Evolutionary conservation across 92 coral and sea anemone species (phyloP).

Genomic region (Zoanthus solanderi): DNA sequence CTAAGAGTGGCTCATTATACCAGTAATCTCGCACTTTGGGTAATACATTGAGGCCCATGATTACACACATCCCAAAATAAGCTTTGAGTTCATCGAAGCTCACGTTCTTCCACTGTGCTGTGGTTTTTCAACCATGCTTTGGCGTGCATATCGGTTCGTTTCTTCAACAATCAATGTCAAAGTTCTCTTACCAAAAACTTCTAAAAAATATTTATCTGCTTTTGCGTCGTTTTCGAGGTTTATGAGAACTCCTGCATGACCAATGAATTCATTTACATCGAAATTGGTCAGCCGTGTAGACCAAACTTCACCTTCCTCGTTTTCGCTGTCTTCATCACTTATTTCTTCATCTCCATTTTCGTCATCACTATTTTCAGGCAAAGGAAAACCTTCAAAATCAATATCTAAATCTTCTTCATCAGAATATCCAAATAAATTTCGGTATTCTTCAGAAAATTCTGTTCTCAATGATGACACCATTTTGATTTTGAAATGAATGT

Average conservation of each 20-base stretch:
- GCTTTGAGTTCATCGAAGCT: slow-evolving; percentile 24
- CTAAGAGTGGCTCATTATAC: slow-evolving; percentile 21
- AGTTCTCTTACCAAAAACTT: no score
- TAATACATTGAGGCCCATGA: neutral
- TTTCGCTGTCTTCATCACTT: no score
- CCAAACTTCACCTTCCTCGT: no score
- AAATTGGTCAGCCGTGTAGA: no score
- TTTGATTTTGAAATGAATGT: neutral
- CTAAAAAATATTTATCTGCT: no score
- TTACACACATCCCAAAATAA: slow-evolving; percentile 13
- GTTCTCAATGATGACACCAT: slow-evolving; percentile 30
- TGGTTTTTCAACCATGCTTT: neutral
- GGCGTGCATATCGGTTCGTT: slow-evolving; percentile 20
- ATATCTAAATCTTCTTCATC: slow-evolving; percentile 49
- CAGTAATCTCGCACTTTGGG: neutral
- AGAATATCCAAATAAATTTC: slow-evolving; percentile 27
- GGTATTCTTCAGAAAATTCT: slow-evolving; percentile 19
- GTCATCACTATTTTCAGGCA: no score
- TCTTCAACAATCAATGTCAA: slow-evolving; percentile 18
- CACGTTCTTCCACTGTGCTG: neutral
- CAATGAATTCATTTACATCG: no score
- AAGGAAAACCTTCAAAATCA: slow-evolving; percentile 53
- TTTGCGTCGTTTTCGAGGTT: no score
- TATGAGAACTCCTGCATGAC: no score
- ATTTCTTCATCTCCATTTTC: no score